These are phyloP conservation scores for Kradibia gibbosae DNA, from an alignment of 1,140 invertebrate species.

Conservation along the genomic window DNA sequence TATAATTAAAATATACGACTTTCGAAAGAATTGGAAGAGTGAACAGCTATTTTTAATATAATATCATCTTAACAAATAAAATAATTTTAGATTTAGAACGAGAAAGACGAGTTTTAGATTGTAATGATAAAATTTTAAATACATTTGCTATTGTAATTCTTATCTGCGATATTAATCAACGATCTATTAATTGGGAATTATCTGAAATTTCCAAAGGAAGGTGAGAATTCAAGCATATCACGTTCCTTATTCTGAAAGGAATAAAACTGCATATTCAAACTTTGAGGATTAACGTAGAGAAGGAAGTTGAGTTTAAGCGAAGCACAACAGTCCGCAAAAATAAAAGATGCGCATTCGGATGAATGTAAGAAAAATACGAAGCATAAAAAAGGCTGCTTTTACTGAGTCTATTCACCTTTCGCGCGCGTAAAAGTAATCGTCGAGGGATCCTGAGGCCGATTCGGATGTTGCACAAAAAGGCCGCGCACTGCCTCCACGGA, in stretches of 20 bases:
- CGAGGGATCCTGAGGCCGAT: neutral
- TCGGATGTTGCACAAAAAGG: neutral
- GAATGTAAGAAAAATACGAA: neutral
- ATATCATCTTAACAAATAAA: neutral
- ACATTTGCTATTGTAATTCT: too few species aligned
- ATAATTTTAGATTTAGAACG: constrained; percentile 14
- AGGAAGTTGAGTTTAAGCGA: neutral
- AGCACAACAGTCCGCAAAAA: neutral
- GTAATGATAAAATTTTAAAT: too few species aligned
- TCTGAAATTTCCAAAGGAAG: too few species aligned
- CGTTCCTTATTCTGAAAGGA: neutral
- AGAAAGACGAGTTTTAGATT: neutral
- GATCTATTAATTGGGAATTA: too few species aligned
- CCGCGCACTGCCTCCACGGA: neutral
- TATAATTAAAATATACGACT: neutral
- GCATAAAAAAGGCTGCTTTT: neutral
- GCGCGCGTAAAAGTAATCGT: neutral
- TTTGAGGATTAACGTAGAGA: neutral
- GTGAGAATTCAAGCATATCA: too few species aligned
- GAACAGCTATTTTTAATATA: neutral
- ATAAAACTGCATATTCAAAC: neutral
- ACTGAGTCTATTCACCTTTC: constrained; percentile 27
- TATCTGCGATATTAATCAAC: too few species aligned
- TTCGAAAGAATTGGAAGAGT: constrained; percentile 28
- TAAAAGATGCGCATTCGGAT: neutral